phyloP scores from a whole-genome alignment of 2,113 vertebrate species.

The Calyptomena viridis region DNA sequence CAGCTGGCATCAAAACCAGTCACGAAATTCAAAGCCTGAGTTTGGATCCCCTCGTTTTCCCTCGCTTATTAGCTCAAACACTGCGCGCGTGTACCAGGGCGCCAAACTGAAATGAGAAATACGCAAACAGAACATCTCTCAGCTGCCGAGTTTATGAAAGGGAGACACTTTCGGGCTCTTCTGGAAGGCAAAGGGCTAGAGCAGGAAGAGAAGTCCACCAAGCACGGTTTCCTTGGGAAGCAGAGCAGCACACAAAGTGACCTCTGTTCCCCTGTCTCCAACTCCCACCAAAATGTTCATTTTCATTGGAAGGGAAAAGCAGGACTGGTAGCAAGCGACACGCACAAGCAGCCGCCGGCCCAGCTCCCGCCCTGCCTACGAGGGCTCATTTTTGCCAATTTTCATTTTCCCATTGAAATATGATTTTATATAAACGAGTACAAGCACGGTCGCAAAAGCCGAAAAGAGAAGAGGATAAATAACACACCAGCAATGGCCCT shows the following conservation, averaged over 20 bases:
- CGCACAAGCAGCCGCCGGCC: not conserved
- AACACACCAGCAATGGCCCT: not conserved
- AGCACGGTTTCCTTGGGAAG: slow-evolving; percentile 10
- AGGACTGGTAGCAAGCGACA: not conserved
- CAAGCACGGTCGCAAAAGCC: not conserved
- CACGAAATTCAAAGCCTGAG: not conserved
- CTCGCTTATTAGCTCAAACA: not conserved
- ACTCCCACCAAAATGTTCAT: slow-evolving; percentile 44
- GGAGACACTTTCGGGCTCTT: not conserved
- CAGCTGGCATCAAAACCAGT: not conserved
- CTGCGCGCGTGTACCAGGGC: not conserved
- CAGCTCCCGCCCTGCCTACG: not conserved
- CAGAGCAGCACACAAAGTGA: slow-evolving; percentile 45
- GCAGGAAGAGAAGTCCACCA: not conserved
- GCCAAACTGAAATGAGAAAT: not conserved
- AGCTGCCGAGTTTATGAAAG: not conserved
- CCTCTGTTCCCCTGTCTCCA: slow-evolving; percentile 50
- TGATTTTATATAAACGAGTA: not conserved
- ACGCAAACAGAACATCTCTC: not conserved
- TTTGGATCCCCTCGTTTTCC: not conserved
- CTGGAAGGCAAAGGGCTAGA: not conserved
- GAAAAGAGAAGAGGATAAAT: not conserved
- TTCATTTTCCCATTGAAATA: not conserved
- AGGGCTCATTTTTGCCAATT: slow-evolving; percentile 8
- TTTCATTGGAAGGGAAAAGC: slow-evolving; percentile 59